Conservation (phyloP, 2,113 vertebrate genomes). For the Callaeas wilsoni region DNA sequence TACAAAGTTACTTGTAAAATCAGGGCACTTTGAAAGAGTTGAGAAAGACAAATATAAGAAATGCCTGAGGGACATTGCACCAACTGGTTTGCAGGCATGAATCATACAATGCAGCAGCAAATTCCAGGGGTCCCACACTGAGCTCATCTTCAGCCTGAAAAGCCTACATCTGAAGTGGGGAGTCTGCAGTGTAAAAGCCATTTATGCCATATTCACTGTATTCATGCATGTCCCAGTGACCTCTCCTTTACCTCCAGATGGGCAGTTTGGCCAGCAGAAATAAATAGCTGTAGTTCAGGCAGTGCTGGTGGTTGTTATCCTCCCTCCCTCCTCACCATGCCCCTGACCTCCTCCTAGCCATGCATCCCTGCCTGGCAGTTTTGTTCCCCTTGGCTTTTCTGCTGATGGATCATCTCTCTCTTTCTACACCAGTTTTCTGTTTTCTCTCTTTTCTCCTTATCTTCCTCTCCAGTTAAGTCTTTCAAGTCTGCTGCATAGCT, state of each 20-base stretch:
- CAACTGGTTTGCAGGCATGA: not conserved
- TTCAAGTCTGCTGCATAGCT: not conserved
- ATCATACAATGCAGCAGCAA: not conserved
- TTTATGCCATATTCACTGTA: not conserved
- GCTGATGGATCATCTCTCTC: not conserved
- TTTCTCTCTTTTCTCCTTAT: not conserved
- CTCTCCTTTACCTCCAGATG: not conserved
- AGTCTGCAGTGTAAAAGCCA: not conserved
- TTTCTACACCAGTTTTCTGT: not conserved
- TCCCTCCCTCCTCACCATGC: not conserved
- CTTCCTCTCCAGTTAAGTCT: not conserved
- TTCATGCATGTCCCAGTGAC: not conserved
- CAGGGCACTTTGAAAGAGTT: not conserved
- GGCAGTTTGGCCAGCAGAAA: not conserved
- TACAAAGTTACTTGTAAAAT: not conserved
- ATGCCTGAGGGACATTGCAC: not conserved
- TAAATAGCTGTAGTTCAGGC: not conserved
- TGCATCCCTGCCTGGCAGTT: fast-evolving
- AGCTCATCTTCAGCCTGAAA: not conserved
- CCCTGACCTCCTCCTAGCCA: not conserved
- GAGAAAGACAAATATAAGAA: not conserved
- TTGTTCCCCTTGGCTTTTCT: not conserved
- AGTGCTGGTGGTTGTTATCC: not conserved
- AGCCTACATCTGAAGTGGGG: not conserved
- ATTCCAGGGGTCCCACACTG: not conserved